Evolutionary conservation across 2,888 invertebrate species (phyloP).

Genomic region (Torymus auratus): DNA sequence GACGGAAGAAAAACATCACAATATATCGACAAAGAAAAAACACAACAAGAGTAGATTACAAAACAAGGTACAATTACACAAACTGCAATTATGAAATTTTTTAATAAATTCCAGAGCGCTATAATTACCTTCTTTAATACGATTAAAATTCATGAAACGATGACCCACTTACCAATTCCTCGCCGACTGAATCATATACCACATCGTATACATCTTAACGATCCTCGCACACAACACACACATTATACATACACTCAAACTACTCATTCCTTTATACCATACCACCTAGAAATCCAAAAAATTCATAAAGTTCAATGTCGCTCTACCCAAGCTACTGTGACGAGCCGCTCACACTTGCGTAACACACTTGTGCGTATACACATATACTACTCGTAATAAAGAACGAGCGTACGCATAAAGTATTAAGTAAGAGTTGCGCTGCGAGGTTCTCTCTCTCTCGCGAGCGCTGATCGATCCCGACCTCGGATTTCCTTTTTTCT

Average conservation of each 20-base stretch:
- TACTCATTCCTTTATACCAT: no score
- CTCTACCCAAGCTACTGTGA: background rate
- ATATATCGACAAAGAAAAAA: no score
- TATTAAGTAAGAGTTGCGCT: slow-evolving; percentile 41
- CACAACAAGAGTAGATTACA: no score
- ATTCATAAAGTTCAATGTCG: slow-evolving; percentile 50
- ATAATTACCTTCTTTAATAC: no score
- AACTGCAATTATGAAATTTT: no score
- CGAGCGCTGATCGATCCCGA: slow-evolving; percentile 7
- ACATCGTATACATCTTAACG: background rate
- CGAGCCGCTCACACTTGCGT: background rate
- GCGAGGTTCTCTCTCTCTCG: slow-evolving; percentile 10
- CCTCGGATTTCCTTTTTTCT: slow-evolving; percentile 32
- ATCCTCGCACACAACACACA: no score
- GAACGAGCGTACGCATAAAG: slow-evolving; percentile 3
- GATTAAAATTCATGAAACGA: no score
- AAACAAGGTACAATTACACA: no score
- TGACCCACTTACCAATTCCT: no score
- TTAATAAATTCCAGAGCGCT: no score
- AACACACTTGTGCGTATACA: background rate
- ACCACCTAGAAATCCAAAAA: background rate
- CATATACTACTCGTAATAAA: slow-evolving; percentile 9
- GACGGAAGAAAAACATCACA: no score
- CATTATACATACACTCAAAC: no score
- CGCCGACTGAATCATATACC: background rate